phyloP scores from a whole-genome alignment of 2,888 invertebrate species.

The Quadriops clusia region DNA sequence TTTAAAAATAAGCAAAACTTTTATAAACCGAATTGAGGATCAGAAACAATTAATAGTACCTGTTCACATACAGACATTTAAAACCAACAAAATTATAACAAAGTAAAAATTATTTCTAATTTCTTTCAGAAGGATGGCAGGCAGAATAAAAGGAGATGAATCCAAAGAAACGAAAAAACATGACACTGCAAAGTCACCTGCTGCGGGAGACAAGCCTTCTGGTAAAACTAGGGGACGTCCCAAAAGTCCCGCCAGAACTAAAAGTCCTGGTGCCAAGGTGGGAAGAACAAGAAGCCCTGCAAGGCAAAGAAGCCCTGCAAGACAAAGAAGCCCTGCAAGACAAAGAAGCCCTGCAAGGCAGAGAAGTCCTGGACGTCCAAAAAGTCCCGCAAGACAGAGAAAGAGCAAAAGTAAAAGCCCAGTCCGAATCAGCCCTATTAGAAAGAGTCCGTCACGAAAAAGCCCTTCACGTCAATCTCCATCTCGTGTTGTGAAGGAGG shows the following conservation, averaged over 20 bases:
- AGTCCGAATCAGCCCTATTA: conserved; percentile 11
- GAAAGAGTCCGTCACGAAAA: conserved; percentile 10
- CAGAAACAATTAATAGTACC: too few relatives aligned
- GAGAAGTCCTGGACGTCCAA: conserved; percentile 9
- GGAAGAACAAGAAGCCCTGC: conserved; percentile 5
- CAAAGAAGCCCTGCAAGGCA: conserved; percentile 13
- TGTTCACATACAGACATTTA: too few relatives aligned
- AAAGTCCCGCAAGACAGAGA: conserved; percentile 14
- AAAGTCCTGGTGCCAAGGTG: conserved; percentile 9
- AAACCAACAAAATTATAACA: conserved; percentile 15
- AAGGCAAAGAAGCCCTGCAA: conserved; percentile 13
- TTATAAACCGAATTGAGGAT: too few relatives aligned
- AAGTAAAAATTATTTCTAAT: too few relatives aligned
- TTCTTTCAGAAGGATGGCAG: too few relatives aligned
- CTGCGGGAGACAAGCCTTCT: conserved; percentile 4
- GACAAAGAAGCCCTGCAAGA: conserved; percentile 13
- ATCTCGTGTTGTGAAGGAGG: too few relatives aligned
- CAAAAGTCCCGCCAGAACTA: conserved; percentile 14
- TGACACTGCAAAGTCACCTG: too few relatives aligned
- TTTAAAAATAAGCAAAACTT: too few relatives aligned
- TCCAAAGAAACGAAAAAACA: too few relatives aligned
- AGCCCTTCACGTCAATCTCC: conserved; percentile 14
- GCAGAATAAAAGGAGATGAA: conserved; percentile 9
- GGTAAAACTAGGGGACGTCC: conserved; percentile 5
- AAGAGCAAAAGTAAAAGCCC: conserved; percentile 2